Evolutionary conservation across 2,113 vertebrate genomes (phyloP), one percentile per base, ranked within the genome.

Genomic region (Lophura nycthemera): DNA sequence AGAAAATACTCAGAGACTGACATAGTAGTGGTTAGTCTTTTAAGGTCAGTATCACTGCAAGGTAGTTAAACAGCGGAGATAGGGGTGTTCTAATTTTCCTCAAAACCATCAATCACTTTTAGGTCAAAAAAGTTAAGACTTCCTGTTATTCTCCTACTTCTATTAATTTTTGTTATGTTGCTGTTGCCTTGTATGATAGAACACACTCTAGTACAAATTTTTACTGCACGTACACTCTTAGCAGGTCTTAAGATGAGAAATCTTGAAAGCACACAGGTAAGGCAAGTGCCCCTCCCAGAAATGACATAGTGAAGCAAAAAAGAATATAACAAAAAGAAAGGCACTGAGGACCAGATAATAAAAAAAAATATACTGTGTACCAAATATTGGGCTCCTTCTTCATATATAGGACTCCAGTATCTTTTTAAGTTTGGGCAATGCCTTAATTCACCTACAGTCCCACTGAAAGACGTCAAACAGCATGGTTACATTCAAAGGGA

Each of bases 321-420:
- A 59, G 84, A 86, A 4, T 67, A 56, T 69, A 30, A 75, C 74
- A 92, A n/a, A 94, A 88, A 90, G 91, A 86, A 96, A 36, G 27
- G 87, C 36, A 76, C 64, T 36, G 84, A 89, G 87, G 86, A 83
- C 72, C 72, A 85, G 80, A 86, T 40, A 10, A 6, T 19, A 60
- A 72, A 7, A 87, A 89, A 95, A 71, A 82, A 86, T n/a, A 56
- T 29, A 66, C 11, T 71, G 22, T 38, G 22, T 80, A 66, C 88
- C 56, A 93, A 91, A 81, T 74, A 77, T 3, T 38, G n/a, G 73
- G 92, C 40, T 92, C 15, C 47, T 66, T 43, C 57, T 80, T 88
- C 73, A 60, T 34, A 32, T 1, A 2, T 6, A 89, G 67, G 42
- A 22, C 48, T 67, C 54, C 61, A 40, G 15, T 20, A 48, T n/a